A percentile compares a stretch with the other conserved stretches of the same genome.
Conservation (phyloP, 2,113 vertebrate genomes). For the Lepisosteus oculatus region DNA sequence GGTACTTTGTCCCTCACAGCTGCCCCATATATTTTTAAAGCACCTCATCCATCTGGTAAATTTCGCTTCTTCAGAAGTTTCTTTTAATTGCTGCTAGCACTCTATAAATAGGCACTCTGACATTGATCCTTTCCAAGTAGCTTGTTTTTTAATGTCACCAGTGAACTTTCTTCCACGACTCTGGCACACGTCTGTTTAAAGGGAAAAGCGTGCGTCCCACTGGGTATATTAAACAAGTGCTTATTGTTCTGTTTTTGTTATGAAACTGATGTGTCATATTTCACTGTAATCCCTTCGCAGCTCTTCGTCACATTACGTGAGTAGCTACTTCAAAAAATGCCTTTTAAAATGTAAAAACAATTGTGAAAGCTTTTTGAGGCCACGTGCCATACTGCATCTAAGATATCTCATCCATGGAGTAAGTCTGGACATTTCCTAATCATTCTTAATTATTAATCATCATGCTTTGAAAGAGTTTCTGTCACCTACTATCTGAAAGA, state of each 20-base stretch:
- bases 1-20: slow-evolving; percentile 42
- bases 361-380: slow-evolving; percentile 36
- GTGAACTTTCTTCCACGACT: slow-evolving; percentile 47
- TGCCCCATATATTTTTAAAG: slow-evolving; percentile 55
- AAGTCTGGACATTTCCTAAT: slow-evolving; percentile 42
- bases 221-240: slow-evolving; percentile 4
- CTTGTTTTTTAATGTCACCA: slow-evolving; percentile 66
- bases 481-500: slow-evolving; percentile 35
- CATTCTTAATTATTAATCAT: slow-evolving; percentile 14
- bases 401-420: slow-evolving; percentile 11
- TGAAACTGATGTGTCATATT: slow-evolving; percentile 29
- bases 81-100: slow-evolving; percentile 41
- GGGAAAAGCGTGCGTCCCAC: slow-evolving; percentile 26
- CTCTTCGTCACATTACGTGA: slow-evolving; percentile 64
- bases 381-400: slow-evolving; percentile 46
- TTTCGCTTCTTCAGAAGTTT: slow-evolving; percentile 49
- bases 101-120: slow-evolving; percentile 51
- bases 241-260: slow-evolving; percentile 4
- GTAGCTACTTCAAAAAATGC: slow-evolving; percentile 50
- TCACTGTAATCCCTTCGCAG: slow-evolving; percentile 36
- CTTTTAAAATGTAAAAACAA: slow-evolving; percentile 36
- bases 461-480: slow-evolving; percentile 20
- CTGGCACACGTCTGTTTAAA: slow-evolving; percentile 31
- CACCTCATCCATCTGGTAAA: slow-evolving; percentile 65
- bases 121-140: slow-evolving; percentile 57